Base-by-base conservation (phyloP, 2,797 vertebrate species). In the Coranthus polyacanthus region DNA sequence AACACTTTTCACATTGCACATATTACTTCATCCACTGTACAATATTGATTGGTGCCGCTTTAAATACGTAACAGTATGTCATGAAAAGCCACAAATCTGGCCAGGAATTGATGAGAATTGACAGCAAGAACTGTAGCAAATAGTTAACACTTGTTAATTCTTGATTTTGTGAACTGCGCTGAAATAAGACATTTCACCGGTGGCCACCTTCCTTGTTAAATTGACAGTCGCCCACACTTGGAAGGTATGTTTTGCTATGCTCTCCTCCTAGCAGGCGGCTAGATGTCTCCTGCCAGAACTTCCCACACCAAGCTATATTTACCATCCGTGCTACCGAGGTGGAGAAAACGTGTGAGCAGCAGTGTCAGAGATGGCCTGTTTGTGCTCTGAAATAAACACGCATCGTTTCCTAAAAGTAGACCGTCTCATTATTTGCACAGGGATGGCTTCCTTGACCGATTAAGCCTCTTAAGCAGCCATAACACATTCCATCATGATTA, bases 241-340 rank as follows among this genome's bases (percentile, higher is more conserved):
- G 83, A 83, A 84, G 89, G 78, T 88, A 84, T 69, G 77, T 58
- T 81, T 70, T 74, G 85, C 73, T 71, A 52, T 53, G 72, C 77
- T 83, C 78, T 80, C 67, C 74, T 77, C 75, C 65, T 62, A 83
- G 72, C 81, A 82, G 79, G 79, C 87, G 71, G 72, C 82, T 75
- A 83, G 80, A 55, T 56, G 84, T 81, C 79, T 89, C 56, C 75
- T 88, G 89, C 91, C 91, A 92, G 74, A 87, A 68, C 90, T 78
- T 87, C 91, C 91, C 89, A 92, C 90, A 81, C 83, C 38, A 2
- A 60, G 82, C 89, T 92, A 92, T 89, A 92, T 90, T 90, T 92
- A 91, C 85, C 75, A 66, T 72, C 78, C 51, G 51, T 57, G 80
- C 75, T 72, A 70, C 81, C 47, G 69, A 71, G 88, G 78, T 82